Evolutionary conservation across 2,797 vertebrate genomes (phyloP).

Genomic region (Cirrhinus mrigala): DNA sequence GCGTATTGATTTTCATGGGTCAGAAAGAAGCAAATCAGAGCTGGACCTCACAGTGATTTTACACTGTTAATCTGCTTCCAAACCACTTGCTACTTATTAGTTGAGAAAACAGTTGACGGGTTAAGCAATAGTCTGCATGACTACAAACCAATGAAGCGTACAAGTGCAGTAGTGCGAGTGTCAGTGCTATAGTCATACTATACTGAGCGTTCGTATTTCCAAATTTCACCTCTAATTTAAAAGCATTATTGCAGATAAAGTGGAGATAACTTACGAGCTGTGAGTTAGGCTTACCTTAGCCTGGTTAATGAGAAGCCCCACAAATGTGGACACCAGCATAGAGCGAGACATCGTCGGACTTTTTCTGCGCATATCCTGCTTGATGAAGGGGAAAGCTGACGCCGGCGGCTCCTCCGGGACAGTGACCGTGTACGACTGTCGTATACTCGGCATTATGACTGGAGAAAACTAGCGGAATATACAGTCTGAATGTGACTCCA

Average conservation of each 20-base stretch:
- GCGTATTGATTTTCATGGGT: not conserved
- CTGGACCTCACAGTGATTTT: not conserved
- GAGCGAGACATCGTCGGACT: constrained; percentile 77
- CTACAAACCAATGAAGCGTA: constrained; percentile 3
- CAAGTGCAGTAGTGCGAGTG: not conserved
- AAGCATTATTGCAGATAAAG: not conserved
- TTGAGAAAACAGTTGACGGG: not conserved
- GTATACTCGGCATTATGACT: constrained; percentile 73
- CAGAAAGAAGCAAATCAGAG: not conserved
- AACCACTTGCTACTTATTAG: not conserved
- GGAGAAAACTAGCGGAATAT: not conserved
- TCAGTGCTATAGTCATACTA: not conserved
- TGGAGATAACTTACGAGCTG: not conserved
- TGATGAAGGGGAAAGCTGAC: constrained; percentile 74
- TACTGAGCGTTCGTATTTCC: not conserved
- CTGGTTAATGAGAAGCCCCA: constrained; percentile 86
- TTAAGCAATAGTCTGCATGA: constrained; percentile 1
- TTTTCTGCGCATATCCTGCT: constrained; percentile 78
- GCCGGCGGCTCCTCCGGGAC: constrained; percentile 81
- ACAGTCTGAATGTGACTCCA: not conserved
- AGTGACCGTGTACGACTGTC: constrained; percentile 85
- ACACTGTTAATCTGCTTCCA: not conserved
- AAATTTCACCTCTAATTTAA: not conserved
- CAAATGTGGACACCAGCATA: constrained; percentile 82
- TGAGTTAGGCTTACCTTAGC: constrained; percentile 78